These are phyloP conservation scores for Caenorhabditis plicata DNA, from an alignment of 2,888 invertebrate species.

Conservation along the genomic window DNA sequence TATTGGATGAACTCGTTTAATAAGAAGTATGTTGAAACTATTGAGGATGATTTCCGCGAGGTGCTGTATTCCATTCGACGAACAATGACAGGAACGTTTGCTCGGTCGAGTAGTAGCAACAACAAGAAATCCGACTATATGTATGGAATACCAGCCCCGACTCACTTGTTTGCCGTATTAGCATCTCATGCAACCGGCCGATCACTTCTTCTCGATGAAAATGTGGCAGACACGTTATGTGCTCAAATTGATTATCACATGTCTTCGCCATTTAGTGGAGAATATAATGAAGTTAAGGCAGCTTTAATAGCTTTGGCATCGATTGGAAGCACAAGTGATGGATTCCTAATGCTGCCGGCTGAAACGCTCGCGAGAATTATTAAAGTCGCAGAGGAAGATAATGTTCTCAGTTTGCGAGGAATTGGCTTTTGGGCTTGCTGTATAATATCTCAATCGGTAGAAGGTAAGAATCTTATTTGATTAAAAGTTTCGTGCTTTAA, in stretches of 20 bases:
- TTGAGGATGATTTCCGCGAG: constrained; percentile 86
- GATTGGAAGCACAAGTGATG: constrained; percentile 33
- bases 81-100: constrained; percentile 78
- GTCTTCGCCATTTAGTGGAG: too few species aligned
- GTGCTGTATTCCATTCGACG: constrained; percentile 82
- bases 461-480: too few species aligned
- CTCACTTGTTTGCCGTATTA: constrained; percentile 49
- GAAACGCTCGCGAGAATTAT: constrained; percentile 34
- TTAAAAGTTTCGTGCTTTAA: constrained; percentile 1
- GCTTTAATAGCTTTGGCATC: constrained; percentile 48
- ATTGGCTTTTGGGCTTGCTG: constrained; percentile 60
- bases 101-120: constrained; percentile 68
- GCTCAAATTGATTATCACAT: too few species aligned
- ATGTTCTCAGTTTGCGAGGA: constrained; percentile 56
- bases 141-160: constrained; percentile 40
- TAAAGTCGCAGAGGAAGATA: constrained; percentile 51
- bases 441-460: constrained; percentile 41
- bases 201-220: constrained; percentile 25
- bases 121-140: constrained; percentile 14
- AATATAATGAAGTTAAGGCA: constrained; percentile 44
- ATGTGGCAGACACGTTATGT: constrained; percentile 10
- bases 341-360: constrained; percentile 28
- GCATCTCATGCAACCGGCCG: constrained; percentile 42
- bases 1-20: constrained; percentile 65
- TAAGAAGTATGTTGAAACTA: constrained; percentile 79